phyloP scores from a whole-genome alignment of 2,888 invertebrate genomes.

The Conistra vaccinii region DNA sequence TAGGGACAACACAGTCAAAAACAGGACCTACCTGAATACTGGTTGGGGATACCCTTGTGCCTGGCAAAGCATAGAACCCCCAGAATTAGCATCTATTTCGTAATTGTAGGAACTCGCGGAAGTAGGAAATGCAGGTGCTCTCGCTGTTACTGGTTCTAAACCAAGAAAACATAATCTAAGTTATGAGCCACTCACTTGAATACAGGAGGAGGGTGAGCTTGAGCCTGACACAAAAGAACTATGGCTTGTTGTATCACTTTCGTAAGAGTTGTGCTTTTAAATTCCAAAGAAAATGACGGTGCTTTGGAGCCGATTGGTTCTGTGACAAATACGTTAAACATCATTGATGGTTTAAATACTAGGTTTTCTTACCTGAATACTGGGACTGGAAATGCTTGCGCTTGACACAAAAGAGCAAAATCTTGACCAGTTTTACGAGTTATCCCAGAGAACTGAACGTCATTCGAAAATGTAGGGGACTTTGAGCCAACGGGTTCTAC shows the following conservation, averaged over 20 bases:
- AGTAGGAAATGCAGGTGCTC: slow-evolving; percentile 88
- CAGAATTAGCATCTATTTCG: slow-evolving; percentile 80
- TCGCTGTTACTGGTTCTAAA: slow-evolving; percentile 88
- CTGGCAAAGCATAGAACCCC: slow-evolving; percentile 89
- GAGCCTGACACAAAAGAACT: slow-evolving; percentile 93
- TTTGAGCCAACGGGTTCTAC: slow-evolving; percentile 93
- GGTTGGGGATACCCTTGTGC: slow-evolving; percentile 92
- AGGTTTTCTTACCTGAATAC: slow-evolving; percentile 85
- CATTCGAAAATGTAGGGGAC: slow-evolving; percentile 93
- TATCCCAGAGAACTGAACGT: slow-evolving; percentile 93
- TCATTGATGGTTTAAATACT: slow-evolving; percentile 46
- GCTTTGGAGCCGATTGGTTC: slow-evolving; percentile 92
- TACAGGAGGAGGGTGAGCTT: slow-evolving; percentile 92
- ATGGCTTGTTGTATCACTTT: slow-evolving; percentile 89
- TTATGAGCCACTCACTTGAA: slow-evolving; percentile 91
- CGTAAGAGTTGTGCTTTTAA: slow-evolving; percentile 91
- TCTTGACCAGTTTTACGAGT: slow-evolving; percentile 91
- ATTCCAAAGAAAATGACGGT: slow-evolving; percentile 90
- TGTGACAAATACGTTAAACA: slow-evolving; percentile 77
- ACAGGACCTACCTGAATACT: slow-evolving; percentile 91
- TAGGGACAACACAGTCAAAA: slow-evolving; percentile 59
- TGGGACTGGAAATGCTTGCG: slow-evolving; percentile 94
- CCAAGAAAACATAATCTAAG: slow-evolving; percentile 72
- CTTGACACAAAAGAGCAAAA: slow-evolving; percentile 94
- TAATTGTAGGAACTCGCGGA: slow-evolving; percentile 89